Conservation (phyloP, 2,113 vertebrate genomes). For the Orthonyx spaldingii region DNA sequence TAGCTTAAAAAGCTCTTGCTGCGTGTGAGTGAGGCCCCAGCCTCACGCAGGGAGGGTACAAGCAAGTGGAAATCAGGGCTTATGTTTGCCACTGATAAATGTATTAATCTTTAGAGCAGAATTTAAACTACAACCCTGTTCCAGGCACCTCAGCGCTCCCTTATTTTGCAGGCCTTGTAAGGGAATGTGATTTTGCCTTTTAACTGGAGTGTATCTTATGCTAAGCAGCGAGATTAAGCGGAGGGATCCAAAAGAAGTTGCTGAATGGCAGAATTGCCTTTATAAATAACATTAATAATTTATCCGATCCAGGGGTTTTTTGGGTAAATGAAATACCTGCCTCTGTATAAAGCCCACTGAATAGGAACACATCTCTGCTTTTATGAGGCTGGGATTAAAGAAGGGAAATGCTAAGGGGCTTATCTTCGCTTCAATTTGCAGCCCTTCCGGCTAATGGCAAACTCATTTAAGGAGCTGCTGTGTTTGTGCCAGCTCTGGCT, state of each 20-base stretch:
- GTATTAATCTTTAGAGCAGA: constrained; percentile 54
- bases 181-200: constrained; percentile 61
- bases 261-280: constrained; percentile 69
- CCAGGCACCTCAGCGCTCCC: constrained; percentile 31
- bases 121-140: constrained; percentile 53
- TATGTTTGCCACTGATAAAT: constrained; percentile 67
- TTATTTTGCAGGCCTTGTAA: constrained; percentile 57
- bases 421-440: constrained; percentile 67
- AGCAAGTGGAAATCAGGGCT: constrained; percentile 30
- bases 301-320: constrained; percentile 54
- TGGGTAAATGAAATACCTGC: constrained; percentile 62
- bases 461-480: constrained; percentile 59
- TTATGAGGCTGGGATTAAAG: constrained; percentile 62
- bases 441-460: constrained; percentile 64
- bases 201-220: constrained; percentile 69
- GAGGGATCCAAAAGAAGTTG: constrained; percentile 61
- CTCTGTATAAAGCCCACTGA: constrained; percentile 63
- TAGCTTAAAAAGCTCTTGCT: neutral
- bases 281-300: constrained; percentile 72
- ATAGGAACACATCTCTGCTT: constrained; percentile 60
- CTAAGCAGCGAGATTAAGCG: constrained; percentile 62
- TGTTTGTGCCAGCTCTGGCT: constrained; percentile 59
- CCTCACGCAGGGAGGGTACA: neutral
- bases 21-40: neutral
- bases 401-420: constrained; percentile 62